Percentiles rank a stretch among this genome's conserved stretches.
Conservation (phyloP, 2,113 vertebrate species). For the Nothobranchius kuhntae region DNA sequence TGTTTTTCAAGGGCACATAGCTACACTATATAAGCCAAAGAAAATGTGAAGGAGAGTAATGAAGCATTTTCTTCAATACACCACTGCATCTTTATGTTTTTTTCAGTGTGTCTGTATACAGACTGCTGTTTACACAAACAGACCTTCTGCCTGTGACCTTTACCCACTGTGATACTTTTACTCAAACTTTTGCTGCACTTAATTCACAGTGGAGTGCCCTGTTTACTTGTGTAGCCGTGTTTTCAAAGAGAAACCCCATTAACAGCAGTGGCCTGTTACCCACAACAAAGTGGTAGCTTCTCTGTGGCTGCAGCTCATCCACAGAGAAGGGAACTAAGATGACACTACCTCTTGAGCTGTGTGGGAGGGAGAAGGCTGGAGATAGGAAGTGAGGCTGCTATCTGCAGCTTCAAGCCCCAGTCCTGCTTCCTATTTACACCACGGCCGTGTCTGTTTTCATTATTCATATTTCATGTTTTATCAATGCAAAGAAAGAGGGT, state of each 20-base stretch:
- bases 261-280: conserved; percentile 60
- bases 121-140: conserved; percentile 42
- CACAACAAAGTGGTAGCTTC: conserved; percentile 53
- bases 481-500: conserved; percentile 65
- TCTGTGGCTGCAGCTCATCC: conserved; percentile 40
- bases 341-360: conserved; percentile 65
- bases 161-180: conserved; percentile 60
- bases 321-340: conserved; percentile 56
- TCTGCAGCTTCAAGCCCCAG: conserved; percentile 49
- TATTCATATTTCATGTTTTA: conserved; percentile 74
- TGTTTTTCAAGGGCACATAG: conserved; percentile 74
- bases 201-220: conserved; percentile 59
- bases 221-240: conserved; percentile 69
- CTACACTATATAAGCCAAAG: conserved; percentile 57
- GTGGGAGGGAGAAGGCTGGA: conserved; percentile 57
- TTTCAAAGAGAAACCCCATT: conserved; percentile 77
- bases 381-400: conserved; percentile 38
- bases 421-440: conserved; percentile 65
- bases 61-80: conserved; percentile 60
- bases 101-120: conserved; percentile 37
- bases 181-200: conserved; percentile 69
- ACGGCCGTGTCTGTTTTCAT: conserved; percentile 63
- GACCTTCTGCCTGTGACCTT: conserved; percentile 55
- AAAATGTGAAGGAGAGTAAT: conserved; percentile 58
- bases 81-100: conserved; percentile 16